Base-by-base conservation (phyloP, 2,797 vertebrate species). In the Cirrhinus mrigala region DNA sequence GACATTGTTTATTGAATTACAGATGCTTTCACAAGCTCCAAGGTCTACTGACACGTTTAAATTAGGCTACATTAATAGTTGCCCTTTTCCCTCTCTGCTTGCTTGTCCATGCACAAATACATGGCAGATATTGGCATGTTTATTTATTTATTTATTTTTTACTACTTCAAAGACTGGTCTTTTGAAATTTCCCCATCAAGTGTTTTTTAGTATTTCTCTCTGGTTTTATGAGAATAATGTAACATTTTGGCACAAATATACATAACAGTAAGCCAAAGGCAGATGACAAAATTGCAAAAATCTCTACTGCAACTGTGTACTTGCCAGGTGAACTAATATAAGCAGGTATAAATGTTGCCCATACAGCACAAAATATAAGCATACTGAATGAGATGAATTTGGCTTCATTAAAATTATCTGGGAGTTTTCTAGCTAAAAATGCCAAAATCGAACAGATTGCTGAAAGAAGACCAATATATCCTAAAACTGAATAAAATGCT, bases 301-400 rank as follows among this genome's bases (percentile, higher is more conserved):
- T 94, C 83, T 96, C 94, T 20, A 95, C 94, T 64, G 95, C 94
- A 0, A 94, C 95, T 14, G 95, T 95, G 66, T 94, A 94, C 74
- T 95, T 96, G 3, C 94, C 95, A 82, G 95, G 95, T 88, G 95
- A 95, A 79, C 95, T 95, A 76, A 94, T 86, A 58, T 95, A 95
- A 2, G 94, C 93, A 52, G 95, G 95, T 48, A 96, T 94, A 76
- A 96, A 96, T 9, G 95, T 91, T 82, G 94, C 90, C 95, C 94
- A 95, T 6, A 95, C 94, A 3, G 94, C 93, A 89, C 93, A 95
- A 88, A 95, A 95, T 83, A 95, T 94, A 73, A 95, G 77, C 94
- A 95, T 95, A 81, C 94, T 95, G 74, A 96, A 94, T 0, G 94
- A 93, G 44, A 95, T 95, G 0, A 88, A 94, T 87, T 94, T 95